These are phyloP conservation scores for Acrobasis suavella DNA, from an alignment of 2,888 invertebrate species.

Conservation along the genomic window DNA sequence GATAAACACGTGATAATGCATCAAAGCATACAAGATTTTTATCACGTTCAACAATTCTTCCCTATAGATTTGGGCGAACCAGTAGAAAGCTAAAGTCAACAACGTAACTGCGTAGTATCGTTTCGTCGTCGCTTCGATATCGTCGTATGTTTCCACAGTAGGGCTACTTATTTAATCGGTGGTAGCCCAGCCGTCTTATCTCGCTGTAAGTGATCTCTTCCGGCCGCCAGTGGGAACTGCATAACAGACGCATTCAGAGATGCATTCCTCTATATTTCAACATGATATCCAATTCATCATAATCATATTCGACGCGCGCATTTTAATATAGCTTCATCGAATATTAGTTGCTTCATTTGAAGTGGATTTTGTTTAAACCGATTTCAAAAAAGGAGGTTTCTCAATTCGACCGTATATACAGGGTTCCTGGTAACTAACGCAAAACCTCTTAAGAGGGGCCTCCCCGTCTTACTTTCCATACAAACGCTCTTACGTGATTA, in stretches of 20 bases:
- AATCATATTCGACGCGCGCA: conserved; percentile 1
- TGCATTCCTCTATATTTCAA: conserved; percentile 9
- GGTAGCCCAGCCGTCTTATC: conserved; percentile 18
- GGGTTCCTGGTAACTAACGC: too few species aligned
- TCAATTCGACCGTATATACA: too few species aligned
- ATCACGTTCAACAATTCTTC: too few species aligned
- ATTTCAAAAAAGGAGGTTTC: too few species aligned
- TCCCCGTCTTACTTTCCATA: too few species aligned
- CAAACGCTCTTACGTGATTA: too few species aligned
- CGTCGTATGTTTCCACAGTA: neutral
- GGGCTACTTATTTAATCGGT: conserved; percentile 11
- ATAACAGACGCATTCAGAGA: conserved; percentile 18
- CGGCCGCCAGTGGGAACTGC: conserved; percentile 19
- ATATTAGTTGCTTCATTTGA: neutral
- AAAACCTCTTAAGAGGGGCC: too few species aligned
- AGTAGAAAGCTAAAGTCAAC: neutral
- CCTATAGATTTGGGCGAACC: too few species aligned
- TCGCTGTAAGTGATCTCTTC: conserved; percentile 23
- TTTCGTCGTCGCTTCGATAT: neutral
- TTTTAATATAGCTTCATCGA: neutral
- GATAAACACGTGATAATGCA: too few species aligned
- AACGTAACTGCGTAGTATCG: neutral
- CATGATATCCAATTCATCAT: conserved; percentile 12
- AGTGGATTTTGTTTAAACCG: too few species aligned
- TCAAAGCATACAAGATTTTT: too few species aligned